A percentile compares a stretch with the other conserved stretches of the same genome.
These are phyloP conservation scores for Lordiphosa andalusiaca DNA, from an alignment of 2,888 invertebrate genomes.

Conservation along the genomic window DNA sequence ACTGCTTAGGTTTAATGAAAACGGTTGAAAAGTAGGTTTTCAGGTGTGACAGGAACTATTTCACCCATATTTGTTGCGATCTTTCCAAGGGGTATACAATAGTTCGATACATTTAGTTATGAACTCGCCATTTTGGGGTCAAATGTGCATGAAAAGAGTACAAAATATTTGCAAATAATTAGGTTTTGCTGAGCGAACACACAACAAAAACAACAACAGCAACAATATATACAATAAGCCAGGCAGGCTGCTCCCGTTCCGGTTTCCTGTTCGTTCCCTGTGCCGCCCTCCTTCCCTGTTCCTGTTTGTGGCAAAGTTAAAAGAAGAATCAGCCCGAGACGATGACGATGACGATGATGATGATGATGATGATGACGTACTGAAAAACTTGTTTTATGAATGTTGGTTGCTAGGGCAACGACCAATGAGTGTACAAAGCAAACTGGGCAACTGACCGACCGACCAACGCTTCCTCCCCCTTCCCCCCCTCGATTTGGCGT, in stretches of 20 bases:
- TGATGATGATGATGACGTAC: slow-evolving; percentile 42
- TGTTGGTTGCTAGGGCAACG: slow-evolving; percentile 74
- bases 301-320: slow-evolving; percentile 31
- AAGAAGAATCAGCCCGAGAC: slow-evolving; percentile 20
- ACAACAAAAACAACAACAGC: slow-evolving; percentile 5
- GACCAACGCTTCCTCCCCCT: background rate
- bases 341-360: slow-evolving; percentile 18
- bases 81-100: too few species aligned
- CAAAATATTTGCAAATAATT: slow-evolving; percentile 65
- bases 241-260: slow-evolving; percentile 15
- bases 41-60: too few species aligned
- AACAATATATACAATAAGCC: slow-evolving; percentile 25
- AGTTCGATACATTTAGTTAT: too few species aligned
- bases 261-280: slow-evolving; percentile 27
- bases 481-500: slow-evolving; percentile 10
- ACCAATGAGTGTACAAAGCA: slow-evolving; percentile 30
- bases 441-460: slow-evolving; percentile 14
- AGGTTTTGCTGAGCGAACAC: slow-evolving; percentile 33
- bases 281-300: slow-evolving; percentile 31
- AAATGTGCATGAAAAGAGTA: slow-evolving; percentile 22
- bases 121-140: slow-evolving; percentile 5
- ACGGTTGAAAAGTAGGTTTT: too few species aligned
- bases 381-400: slow-evolving; percentile 64
- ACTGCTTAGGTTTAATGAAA: too few species aligned
- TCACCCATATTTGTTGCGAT: too few species aligned